Evolutionary conservation across 2,113 vertebrate species (phyloP).

Genomic region (Peromyscus leucopus): DNA sequence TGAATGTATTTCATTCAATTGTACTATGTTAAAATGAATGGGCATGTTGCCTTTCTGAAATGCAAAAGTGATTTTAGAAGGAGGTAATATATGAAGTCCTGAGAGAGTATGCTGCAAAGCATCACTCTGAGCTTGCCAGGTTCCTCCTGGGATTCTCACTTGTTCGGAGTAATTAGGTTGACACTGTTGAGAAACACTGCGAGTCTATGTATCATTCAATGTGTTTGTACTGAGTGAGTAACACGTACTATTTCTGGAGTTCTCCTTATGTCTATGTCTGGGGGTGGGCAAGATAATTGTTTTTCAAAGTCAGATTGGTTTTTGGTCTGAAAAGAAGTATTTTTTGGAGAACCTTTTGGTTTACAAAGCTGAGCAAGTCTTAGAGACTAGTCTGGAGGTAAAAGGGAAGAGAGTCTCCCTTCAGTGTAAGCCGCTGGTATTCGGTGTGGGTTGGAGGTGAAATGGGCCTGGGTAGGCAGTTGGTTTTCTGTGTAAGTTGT

Average conservation of each 20-base stretch:
- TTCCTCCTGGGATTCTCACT: conserved; percentile 33
- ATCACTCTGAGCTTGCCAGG: not conserved
- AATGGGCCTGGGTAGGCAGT: not conserved
- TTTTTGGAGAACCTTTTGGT: not conserved
- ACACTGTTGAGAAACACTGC: conserved; percentile 13
- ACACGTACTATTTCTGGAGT: not conserved
- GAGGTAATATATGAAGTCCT: conserved; percentile 24
- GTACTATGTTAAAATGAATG: not conserved
- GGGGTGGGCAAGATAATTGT: not conserved
- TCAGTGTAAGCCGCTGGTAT: not conserved
- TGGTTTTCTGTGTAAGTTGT: not conserved
- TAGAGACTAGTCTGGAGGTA: not conserved
- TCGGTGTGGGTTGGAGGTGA: not conserved
- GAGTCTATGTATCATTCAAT: not conserved
- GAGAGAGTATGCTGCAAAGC: not conserved
- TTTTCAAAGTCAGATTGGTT: conserved; percentile 19
- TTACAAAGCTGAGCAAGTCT: conserved; percentile 26
- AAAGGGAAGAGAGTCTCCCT: not conserved
- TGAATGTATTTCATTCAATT: conserved; percentile 24
- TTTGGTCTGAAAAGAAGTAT: not conserved
- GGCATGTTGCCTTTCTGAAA: not conserved
- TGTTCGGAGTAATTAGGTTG: conserved; percentile 52
- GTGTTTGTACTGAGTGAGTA: conserved; percentile 2
- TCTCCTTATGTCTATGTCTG: not conserved
- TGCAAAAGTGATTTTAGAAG: conserved; percentile 42